phyloP scores from a whole-genome alignment of 2,113 vertebrate genomes.

The Zonotrichia leucophrys region DNA sequence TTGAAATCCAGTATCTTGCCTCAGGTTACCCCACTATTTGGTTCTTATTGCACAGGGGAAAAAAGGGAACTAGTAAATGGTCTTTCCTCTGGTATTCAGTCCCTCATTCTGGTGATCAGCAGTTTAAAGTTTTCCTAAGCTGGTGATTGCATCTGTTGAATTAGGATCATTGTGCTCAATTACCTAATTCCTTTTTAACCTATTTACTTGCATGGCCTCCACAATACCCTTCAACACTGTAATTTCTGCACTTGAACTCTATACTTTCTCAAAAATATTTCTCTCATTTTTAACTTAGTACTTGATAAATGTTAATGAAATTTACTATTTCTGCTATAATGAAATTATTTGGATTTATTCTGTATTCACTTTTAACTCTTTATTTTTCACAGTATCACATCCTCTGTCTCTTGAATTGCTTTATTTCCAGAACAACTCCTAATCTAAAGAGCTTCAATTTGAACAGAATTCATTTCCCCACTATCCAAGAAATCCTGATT shows the following conservation, averaged over 20 bases:
- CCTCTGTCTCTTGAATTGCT: background rate
- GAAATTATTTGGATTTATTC: background rate
- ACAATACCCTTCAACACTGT: background rate
- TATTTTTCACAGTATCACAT: background rate
- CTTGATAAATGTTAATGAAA: background rate
- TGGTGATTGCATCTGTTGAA: conserved; percentile 5
- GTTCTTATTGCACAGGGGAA: background rate
- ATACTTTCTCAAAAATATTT: background rate
- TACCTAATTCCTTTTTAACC: conserved; percentile 56
- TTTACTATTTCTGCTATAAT: background rate
- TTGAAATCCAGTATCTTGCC: background rate
- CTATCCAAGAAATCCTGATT: background rate
- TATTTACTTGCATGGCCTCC: background rate
- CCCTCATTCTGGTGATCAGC: background rate
- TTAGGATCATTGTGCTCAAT: conserved; percentile 34
- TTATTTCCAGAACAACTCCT: background rate
- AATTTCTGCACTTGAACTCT: background rate
- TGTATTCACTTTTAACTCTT: background rate
- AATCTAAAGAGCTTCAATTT: background rate
- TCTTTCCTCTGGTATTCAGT: background rate
- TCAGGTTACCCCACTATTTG: background rate
- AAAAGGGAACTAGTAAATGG: background rate
- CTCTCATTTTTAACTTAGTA: background rate
- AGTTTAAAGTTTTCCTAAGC: conserved; percentile 17
- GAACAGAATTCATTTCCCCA: background rate